Base-by-base conservation (phyloP, 1,140 invertebrate species). In the Euglossa dilemma region DNA sequence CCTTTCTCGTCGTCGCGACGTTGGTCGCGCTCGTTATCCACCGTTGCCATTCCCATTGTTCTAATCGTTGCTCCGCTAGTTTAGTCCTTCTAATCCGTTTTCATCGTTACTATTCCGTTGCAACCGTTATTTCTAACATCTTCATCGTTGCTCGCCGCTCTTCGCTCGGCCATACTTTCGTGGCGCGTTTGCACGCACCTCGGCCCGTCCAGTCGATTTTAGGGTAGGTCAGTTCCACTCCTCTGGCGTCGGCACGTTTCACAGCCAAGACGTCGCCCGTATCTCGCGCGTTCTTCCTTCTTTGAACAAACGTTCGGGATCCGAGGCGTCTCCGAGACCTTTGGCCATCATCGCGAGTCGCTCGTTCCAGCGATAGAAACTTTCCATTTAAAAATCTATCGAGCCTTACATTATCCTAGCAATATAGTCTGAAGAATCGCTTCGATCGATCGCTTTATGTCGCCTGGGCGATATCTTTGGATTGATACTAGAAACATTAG, bases 181-280 rank as follows among this genome's bases (percentile, higher is more conserved):
- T 47, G 12, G 14, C 57, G 36, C 20, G 56, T 61, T 74, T 61
- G 56, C 72, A 16, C 72, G 57, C 57, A 50, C 43, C n/a, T 61
- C 9, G 43, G 18, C 28, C n/a, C 36, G 4, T 4, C n/a, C 11
- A 45, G 50, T 52, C 23, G 63, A 67, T 67, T 54, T 77, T 81
- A 47, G 50, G 79, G 79, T 81, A 81, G 79, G 79, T 81, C 79
- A 75, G 79, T 73, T 45, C 47, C 43, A 50, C 25, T 23, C 23
- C 36, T 20, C 43, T 64, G 43, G 1, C 36, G 36, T 36, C 4
- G 1, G 36, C 45, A 25, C 57, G 73, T 9, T 18, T 6, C 14
- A 61, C 25, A 45, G 43, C 43, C 67, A 67, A 79, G 47, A 47
- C 20, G 71, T 59, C 77, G 66, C 18, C 23, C 50, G 36, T 36